Evolutionary conservation across 2,797 vertebrate genomes (phyloP).

Genomic region (Sciurus vulgaris): DNA sequence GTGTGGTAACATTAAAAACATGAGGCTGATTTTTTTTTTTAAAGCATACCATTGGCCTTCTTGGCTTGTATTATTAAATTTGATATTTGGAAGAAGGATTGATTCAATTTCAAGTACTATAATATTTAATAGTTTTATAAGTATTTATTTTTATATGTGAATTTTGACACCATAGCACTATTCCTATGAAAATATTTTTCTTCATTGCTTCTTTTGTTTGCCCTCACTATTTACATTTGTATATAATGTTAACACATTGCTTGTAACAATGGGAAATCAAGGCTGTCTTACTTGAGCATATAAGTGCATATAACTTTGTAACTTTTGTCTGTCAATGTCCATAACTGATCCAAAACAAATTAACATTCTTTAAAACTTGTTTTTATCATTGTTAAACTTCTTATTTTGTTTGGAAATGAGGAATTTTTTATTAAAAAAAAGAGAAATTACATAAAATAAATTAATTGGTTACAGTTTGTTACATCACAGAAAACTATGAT

Average conservation of each 20-base stretch:
- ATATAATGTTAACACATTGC: constrained; percentile 91
- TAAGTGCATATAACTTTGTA: constrained; percentile 93
- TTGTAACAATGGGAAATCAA: constrained; percentile 90
- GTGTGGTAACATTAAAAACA: too few species aligned
- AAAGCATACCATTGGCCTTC: constrained; percentile 79
- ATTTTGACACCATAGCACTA: constrained; percentile 52
- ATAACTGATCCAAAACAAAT: constrained; percentile 80
- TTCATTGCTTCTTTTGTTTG: constrained; percentile 85
- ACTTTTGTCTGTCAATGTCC: constrained; percentile 83
- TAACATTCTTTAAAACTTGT: constrained; percentile 63
- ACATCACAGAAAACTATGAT: constrained; percentile 65
- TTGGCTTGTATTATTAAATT: constrained; percentile 79
- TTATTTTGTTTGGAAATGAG: constrained; percentile 73
- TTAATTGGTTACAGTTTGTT: constrained; percentile 71
- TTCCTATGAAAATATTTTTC: constrained; percentile 79
- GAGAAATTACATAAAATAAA: constrained; percentile 70
- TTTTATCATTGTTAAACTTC: constrained; percentile 54
- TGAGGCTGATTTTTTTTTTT: constrained; percentile 56
- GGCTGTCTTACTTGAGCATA: constrained; percentile 90
- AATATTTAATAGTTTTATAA: constrained; percentile 49
- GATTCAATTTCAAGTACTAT: constrained; percentile 68
- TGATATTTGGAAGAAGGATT: not conserved
- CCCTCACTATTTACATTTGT: constrained; percentile 92
- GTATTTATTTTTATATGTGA: constrained; percentile 78
- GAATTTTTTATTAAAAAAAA: constrained; percentile 42